A percentile compares a stretch with the other conserved stretches of the same genome.
phyloP scores from a whole-genome alignment of 2,113 vertebrate species.

The Sarotherodon lohbergeri region DNA sequence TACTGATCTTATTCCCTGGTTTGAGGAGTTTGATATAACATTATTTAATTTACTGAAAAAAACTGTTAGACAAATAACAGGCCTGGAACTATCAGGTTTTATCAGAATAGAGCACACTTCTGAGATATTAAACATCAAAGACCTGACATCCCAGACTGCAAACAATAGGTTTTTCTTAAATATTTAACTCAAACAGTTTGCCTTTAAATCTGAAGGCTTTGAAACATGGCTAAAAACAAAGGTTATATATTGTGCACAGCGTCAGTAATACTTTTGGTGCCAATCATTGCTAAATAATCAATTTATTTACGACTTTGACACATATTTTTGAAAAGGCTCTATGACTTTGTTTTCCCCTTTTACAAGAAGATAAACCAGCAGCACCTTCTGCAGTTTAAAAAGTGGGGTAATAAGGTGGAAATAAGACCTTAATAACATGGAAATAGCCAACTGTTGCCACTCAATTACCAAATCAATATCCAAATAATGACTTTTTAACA shows the following conservation, averaged over 20 bases:
- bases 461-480: background rate
- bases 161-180: background rate
- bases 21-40: conserved; percentile 3
- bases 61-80: background rate
- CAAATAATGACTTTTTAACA: background rate
- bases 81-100: background rate
- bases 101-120: background rate
- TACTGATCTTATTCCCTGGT: background rate
- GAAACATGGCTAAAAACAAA: background rate
- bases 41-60: conserved; percentile 8
- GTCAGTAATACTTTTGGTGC: background rate
- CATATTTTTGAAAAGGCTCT: background rate
- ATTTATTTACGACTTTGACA: background rate
- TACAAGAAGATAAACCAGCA: background rate
- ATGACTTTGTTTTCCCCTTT: background rate
- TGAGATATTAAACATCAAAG: conserved; percentile 10
- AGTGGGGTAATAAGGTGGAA: background rate
- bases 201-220: background rate
- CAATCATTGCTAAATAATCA: background rate
- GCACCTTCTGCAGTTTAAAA: background rate
- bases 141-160: background rate
- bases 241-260: background rate
- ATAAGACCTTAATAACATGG: background rate
- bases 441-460: background rate
- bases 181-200: background rate